Percentiles rank a stretch among this genome's conserved stretches.
Conservation (phyloP, 2,888 invertebrate species). For the Nowickia ferox region DNA sequence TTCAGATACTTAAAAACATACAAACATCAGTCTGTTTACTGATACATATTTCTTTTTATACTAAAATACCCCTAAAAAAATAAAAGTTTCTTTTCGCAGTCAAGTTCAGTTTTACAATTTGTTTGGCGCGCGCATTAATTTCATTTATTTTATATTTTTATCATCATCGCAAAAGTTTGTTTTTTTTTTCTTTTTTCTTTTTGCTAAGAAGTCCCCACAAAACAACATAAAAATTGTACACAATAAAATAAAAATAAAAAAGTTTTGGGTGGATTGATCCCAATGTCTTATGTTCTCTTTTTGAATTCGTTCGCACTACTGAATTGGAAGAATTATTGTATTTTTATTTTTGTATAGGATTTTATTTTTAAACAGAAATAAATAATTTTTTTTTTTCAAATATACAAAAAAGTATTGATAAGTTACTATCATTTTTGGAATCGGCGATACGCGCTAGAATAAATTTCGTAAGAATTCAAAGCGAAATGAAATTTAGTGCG, state of each 20-base stretch:
- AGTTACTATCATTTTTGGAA: not conserved
- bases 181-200: conserved; percentile 56
- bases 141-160: conserved; percentile 71
- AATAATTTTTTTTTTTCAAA: conserved; percentile 73
- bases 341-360: conserved; percentile 69
- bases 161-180: conserved; percentile 53
- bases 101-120: conserved; percentile 81
- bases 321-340: conserved; percentile 78
- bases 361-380: conserved; percentile 76
- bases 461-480: no score
- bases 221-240: conserved; percentile 21
- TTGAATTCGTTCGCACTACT: conserved; percentile 72
- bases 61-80: conserved; percentile 38
- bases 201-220: conserved; percentile 40
- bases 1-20: conserved; percentile 14
- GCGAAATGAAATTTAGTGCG: no score
- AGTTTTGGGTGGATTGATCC: conserved; percentile 13
- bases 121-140: conserved; percentile 77
- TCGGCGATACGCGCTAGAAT: no score
- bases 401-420: not conserved
- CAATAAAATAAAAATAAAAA: conserved; percentile 13
- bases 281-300: conserved; percentile 73
- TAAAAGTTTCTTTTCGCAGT: conserved; percentile 75
- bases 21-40: not conserved
- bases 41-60: conserved; percentile 7